Conservation (phyloP, 2,113 vertebrate species). For the Cyrtonyx montezumae region DNA sequence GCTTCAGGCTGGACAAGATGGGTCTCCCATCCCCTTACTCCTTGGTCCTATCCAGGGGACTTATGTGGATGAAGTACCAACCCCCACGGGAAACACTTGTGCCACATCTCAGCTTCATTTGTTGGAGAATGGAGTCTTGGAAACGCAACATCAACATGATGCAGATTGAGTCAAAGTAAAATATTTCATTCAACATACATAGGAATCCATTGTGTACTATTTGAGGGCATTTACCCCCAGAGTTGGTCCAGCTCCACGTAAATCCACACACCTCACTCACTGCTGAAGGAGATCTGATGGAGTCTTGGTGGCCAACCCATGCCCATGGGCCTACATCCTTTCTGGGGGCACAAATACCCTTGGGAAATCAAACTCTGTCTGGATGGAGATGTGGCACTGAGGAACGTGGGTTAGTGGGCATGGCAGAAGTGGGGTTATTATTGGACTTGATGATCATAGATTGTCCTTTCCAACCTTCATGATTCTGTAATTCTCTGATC, state of each 20-base stretch:
- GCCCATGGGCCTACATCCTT: not conserved
- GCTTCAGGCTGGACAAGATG: not conserved
- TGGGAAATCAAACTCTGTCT: not conserved
- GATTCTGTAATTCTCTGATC: not conserved
- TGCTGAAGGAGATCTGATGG: not conserved
- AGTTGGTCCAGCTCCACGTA: not conserved
- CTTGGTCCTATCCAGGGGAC: not conserved
- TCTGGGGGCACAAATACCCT: not conserved
- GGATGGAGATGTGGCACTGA: too few relatives aligned
- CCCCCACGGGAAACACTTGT: not conserved
- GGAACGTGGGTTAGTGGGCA: too few relatives aligned
- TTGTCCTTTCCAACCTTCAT: too few relatives aligned
- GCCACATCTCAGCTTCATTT: not conserved
- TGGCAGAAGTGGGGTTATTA: too few relatives aligned
- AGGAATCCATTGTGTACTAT: too few relatives aligned
- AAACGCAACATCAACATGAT: too few relatives aligned
- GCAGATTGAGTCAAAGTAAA: too few relatives aligned
- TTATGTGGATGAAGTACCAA: not conserved
- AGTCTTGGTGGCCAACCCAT: not conserved
- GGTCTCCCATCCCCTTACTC: not conserved
- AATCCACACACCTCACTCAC: not conserved
- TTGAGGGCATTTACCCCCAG: fast-evolving
- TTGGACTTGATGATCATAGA: too few relatives aligned
- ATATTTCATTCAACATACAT: too few relatives aligned
- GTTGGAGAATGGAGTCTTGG: too few relatives aligned